Percentiles rank a stretch among this genome's conserved stretches.
phyloP scores from a whole-genome alignment of 2,113 vertebrate species.

The Chroicocephalus ridibundus region DNA sequence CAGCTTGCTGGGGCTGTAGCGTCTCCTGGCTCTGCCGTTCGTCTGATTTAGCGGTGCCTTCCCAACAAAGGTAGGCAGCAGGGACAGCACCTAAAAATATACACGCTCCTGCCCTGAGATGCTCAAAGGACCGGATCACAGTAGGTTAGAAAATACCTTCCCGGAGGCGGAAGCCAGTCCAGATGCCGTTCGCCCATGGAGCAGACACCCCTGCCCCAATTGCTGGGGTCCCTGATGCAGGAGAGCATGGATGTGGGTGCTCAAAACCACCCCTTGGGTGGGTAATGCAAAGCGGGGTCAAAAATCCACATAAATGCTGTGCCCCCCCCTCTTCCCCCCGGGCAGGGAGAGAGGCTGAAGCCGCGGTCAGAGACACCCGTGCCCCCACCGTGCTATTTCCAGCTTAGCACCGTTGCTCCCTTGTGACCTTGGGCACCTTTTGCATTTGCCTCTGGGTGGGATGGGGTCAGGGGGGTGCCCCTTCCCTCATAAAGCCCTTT shows the following conservation, averaged over 20 bases:
- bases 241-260: not conserved
- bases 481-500: not conserved
- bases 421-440: not conserved
- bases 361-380: accelerated
- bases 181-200: accelerated
- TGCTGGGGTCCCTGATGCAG: not conserved
- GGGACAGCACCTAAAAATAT: not conserved
- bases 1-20: not conserved
- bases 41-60: not conserved
- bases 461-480: accelerated
- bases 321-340: accelerated
- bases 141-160: not conserved
- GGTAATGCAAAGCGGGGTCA: not conserved
- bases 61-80: not conserved
- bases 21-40: not conserved
- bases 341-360: not conserved
- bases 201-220: not conserved
- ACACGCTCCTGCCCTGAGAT: not conserved
- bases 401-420: accelerated
- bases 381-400: not conserved
- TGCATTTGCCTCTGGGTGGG: accelerated
- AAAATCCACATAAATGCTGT: not conserved
- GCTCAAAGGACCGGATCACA: not conserved
- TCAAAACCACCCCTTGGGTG: not conserved
- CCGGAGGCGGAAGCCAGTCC: accelerated